These are phyloP conservation scores for Diplodus puntazzo DNA, from an alignment of 2,797 vertebrate species.

Conservation along the genomic window DNA sequence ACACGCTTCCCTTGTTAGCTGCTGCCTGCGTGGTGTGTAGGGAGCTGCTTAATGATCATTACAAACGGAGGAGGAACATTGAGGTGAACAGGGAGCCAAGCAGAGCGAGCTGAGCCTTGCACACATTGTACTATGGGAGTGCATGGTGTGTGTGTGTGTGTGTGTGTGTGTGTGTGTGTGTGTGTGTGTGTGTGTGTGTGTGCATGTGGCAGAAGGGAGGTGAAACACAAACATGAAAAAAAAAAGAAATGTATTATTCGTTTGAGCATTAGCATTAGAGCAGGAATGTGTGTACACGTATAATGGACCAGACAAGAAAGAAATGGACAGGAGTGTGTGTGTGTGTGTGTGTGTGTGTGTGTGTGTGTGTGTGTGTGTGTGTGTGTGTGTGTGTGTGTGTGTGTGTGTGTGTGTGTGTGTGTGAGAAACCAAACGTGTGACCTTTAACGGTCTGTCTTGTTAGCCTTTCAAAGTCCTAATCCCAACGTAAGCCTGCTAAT, in stretches of 20 bases:
- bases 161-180: neutral
- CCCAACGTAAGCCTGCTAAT: slow-evolving; percentile 36
- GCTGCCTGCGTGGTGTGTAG: slow-evolving; percentile 38
- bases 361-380: too few species aligned
- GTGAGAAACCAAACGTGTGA: neutral
- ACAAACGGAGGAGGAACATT: slow-evolving; percentile 47
- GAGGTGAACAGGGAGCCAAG: slow-evolving; percentile 45
- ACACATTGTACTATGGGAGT: slow-evolving; percentile 19
- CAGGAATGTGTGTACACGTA: neutral
- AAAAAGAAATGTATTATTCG: slow-evolving; percentile 25
- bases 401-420: neutral
- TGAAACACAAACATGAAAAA: slow-evolving; percentile 19
- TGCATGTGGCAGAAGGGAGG: neutral
- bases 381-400: too few species aligned
- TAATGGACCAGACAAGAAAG: too few species aligned
- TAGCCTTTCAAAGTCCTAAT: slow-evolving; percentile 22
- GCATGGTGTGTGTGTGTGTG: slow-evolving; percentile 4
- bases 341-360: too few species aligned
- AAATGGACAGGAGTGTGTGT: too few species aligned
- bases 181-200: slow-evolving; percentile 9
- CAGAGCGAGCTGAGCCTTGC: slow-evolving; percentile 21
- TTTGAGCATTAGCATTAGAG: slow-evolving; percentile 22
- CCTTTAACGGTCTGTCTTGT: slow-evolving; percentile 12
- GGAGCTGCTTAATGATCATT: slow-evolving; percentile 66
- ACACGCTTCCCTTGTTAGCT: slow-evolving; percentile 63